A percentile compares a stretch with the other conserved stretches of the same genome.
phyloP scores from a whole-genome alignment of 2,113 vertebrate genomes.

The Nyctereutes procyonoides region DNA sequence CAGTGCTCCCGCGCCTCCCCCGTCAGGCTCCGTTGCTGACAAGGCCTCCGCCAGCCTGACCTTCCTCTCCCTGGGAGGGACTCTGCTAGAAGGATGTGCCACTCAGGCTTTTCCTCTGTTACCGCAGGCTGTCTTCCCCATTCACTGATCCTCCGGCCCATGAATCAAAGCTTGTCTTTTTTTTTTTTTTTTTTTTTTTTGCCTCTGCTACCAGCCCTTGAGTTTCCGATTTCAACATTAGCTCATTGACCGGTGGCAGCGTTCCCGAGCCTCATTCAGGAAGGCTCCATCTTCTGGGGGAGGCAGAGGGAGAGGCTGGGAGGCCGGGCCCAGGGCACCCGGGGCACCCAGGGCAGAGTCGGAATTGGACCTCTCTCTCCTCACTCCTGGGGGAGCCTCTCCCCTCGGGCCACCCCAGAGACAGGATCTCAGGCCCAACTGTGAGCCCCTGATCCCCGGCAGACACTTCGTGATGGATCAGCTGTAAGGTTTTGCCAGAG shows the following conservation, averaged over 20 bases:
- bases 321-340: background rate
- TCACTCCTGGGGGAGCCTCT: background rate
- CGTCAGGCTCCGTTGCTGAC: rapidly evolving
- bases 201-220: slow-evolving; percentile 1
- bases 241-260: slow-evolving; percentile 42
- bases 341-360: background rate
- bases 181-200: background rate
- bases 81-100: background rate
- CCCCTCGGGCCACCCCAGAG: background rate
- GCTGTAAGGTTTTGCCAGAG: rapidly evolving
- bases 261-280: slow-evolving; percentile 17
- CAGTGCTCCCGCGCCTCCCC: background rate
- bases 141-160: slow-evolving; percentile 3
- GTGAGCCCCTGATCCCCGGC: background rate
- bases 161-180: slow-evolving; percentile 29
- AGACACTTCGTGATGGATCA: rapidly evolving
- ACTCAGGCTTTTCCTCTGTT: background rate
- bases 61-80: background rate
- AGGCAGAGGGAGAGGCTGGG: background rate
- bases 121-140: background rate
- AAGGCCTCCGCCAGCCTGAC: background rate
- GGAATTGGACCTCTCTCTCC: rapidly evolving
- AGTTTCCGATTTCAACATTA: slow-evolving; percentile 61
- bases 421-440: background rate
- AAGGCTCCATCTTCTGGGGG: background rate